A percentile compares a stretch with the other conserved stretches of the same genome.
phyloP scores from a whole-genome alignment of 2,797 vertebrate species.

The Tinamus major region DNA sequence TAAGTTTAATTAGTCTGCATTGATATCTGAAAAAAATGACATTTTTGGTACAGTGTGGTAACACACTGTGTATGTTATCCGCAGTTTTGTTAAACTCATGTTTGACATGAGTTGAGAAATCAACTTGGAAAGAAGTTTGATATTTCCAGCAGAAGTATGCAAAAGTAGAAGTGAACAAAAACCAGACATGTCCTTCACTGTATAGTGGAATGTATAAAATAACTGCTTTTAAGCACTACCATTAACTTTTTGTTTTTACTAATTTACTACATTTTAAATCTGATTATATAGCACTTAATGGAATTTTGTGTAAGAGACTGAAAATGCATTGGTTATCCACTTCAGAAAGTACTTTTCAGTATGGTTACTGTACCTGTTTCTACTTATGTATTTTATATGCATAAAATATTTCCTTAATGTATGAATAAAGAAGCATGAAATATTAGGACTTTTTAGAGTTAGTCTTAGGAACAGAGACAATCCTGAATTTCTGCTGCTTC shows the following conservation, averaged over 20 bases:
- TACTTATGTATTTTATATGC: not conserved
- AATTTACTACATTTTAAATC: not conserved
- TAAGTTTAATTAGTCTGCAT: not conserved
- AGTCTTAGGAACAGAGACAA: not conserved
- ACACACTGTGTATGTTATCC: not conserved
- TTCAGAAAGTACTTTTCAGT: not conserved
- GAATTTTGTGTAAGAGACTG: not conserved
- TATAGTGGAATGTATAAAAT: not conserved
- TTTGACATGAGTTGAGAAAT: not conserved
- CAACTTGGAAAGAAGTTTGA: not conserved
- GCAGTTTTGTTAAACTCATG: not conserved
- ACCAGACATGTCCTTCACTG: not conserved
- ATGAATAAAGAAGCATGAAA: not conserved
- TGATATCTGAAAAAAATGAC: not conserved
- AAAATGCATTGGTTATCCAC: not conserved
- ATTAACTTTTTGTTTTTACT: not conserved
- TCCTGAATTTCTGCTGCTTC: not conserved
- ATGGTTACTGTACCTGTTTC: not conserved
- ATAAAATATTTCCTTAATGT: not conserved
- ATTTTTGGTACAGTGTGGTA: not conserved
- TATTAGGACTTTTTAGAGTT: not conserved
- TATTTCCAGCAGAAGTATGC: not conserved
- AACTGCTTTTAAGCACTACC: not conserved
- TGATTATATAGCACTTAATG: not conserved
- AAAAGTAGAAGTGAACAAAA: not conserved